Base-by-base conservation (phyloP, 2,113 vertebrate genomes). In the Odocoileus hemionus region DNA sequence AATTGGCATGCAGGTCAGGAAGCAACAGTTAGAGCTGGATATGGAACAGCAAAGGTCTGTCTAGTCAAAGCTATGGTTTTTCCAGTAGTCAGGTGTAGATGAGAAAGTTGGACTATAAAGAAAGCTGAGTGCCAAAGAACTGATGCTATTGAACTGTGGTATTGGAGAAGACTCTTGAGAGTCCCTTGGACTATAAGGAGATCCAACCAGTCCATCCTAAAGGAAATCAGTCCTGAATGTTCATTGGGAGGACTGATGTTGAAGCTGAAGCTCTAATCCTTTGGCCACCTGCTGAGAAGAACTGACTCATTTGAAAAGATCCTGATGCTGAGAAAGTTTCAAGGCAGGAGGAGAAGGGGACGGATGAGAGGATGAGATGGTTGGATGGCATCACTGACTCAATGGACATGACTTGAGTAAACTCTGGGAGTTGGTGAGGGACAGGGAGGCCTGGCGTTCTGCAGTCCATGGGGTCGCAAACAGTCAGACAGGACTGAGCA, bases 401-500 rank as follows among this genome's bases (percentile, higher is more conserved):
- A 23, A 6, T 12, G 19, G n/a, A 70, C 19, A 23, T 70, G n/a
- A 70, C 1, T 36, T 70, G 64, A 70, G 64, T 70, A 36, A 70
- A 21, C 64, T 70, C n/a, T 36, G 64, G 9, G 64, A 36, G 17
- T 3, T 70, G 17, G 64, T 70, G 4, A 70, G 36, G 64, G 17
- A 70, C n/a, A 11, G 64, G 19, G 64, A 70, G 9, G n/a, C n/a
- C 64, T 0, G 2, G 64, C 2, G 0, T 70, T n/a, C 64, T 21
- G 9, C 64, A 36, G 19, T 70, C n/a, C 64, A 70, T 70, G 19
- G n/a, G 64, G n/a, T 36, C 2, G 0, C n/a, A 36, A 70, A 23
- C 17, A 70, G 64, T 70, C 1, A 0, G 9, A 70, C n/a, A 23
- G 9, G 17, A 36, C n/a, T 70, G 19, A 36, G n/a, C 0, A 5